Evolutionary conservation across 1,140 invertebrate genomes (phyloP).

Genomic region (Tribolium castaneum): DNA sequence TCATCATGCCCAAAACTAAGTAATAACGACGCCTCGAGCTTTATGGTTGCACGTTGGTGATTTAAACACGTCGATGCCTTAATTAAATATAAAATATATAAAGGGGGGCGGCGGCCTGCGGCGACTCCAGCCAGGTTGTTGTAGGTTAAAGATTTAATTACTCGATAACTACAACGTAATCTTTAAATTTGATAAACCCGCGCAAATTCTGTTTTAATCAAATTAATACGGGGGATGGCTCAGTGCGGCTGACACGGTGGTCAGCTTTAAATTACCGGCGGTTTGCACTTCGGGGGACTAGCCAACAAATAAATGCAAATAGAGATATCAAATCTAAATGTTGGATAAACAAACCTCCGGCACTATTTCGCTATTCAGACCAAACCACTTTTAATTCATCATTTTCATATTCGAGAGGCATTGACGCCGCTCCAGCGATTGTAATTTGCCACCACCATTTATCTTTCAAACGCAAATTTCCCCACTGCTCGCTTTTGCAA

Average conservation of each 20-base stretch:
- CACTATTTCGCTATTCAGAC: constrained; percentile 1
- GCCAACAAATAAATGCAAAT: constrained; percentile 33
- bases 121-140: neutral
- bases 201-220: constrained; percentile 22
- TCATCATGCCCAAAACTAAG: constrained; percentile 17
- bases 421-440: neutral
- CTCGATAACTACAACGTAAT: constrained; percentile 24
- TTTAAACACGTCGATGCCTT: constrained; percentile 34
- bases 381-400: constrained; percentile 9
- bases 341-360: constrained; percentile 22
- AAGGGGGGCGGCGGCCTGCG: neutral
- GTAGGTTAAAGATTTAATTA: constrained; percentile 28
- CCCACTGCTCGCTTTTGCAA: neutral
- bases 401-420: constrained; percentile 2
- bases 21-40: constrained; percentile 15
- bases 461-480: neutral
- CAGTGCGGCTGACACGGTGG: constrained; percentile 14
- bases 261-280: constrained; percentile 29
- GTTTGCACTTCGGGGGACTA: constrained; percentile 16
- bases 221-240: constrained; percentile 13
- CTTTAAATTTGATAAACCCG: constrained; percentile 27
- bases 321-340: constrained; percentile 34
- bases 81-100: constrained; percentile 32
- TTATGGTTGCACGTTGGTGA: constrained; percentile 21
- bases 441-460: neutral